Base-by-base conservation (phyloP, 2,888 invertebrate species). In the Odontothrips loti region DNA sequence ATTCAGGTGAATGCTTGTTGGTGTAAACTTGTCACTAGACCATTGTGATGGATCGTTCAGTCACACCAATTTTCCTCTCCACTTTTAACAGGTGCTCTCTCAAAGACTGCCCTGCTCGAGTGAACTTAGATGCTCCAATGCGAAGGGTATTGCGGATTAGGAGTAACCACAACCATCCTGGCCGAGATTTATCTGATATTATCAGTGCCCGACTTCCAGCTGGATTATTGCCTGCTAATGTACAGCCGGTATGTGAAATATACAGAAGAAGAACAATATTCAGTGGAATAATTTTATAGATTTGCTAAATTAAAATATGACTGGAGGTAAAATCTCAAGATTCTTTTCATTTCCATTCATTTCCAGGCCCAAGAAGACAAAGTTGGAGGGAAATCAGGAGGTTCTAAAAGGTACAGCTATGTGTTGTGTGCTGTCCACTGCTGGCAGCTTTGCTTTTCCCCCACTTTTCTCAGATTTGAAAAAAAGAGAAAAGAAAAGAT, bases 331-430 rank as follows among this genome's bases (percentile, higher is more conserved):
- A 6, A 43, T 43, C 34, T 4, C 6, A 43, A 43, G 34, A 43
- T 43, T 43, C 34, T 43, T 6, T 43, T 43, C n/a, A 15, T 58
- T n/a, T 58, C 58, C 58, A 23, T 9, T 75, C 10, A 23, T 12
- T 75, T 75, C 27, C 68, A 75, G 68, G 68, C 8, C 27, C 23
- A 75, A 75, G 68, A 75, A 75, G 68, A 23, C 27, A 27, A 75
- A 27, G 12, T 27, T 75, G 68, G 68, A 75, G 12, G 68, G 68
- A 75, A 12, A 75, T 27, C 68, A 11, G 23, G 27, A 75, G 68
- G 68, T 75, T 75, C 68, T 75, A 75, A 75, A 75, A 75, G 68
- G 68, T 75, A 75, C 68, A 27, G 68, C 68, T 75, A 27, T 75
- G 4, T 75, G 68, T 75, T 75, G 68, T 75, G 68, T 75, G 68